Conservation (phyloP, 2,113 vertebrate genomes). For the Peucedramus taeniatus region DNA sequence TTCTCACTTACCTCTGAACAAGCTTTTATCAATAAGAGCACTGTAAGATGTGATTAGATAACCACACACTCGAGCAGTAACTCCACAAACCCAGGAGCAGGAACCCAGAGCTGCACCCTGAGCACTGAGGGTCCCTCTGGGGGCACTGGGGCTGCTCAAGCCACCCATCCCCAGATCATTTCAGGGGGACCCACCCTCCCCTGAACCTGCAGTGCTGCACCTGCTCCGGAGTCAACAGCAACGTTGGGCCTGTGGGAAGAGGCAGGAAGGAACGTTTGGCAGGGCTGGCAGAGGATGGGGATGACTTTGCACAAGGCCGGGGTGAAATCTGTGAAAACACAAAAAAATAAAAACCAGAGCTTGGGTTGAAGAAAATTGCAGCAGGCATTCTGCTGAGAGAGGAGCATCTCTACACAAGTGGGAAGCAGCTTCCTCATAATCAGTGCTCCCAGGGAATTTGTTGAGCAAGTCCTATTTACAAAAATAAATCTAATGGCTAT, state of each 20-base stretch:
- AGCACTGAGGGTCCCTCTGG: neutral
- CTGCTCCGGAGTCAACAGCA: constrained; percentile 72
- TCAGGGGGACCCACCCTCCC: neutral
- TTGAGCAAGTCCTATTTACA: neutral
- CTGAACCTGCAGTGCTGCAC: neutral
- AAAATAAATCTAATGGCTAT: neutral
- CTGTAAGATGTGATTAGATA: neutral
- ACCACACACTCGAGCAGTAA: neutral
- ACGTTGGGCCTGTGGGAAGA: neutral
- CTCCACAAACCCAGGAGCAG: neutral
- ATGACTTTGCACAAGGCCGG: neutral
- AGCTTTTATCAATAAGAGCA: neutral
- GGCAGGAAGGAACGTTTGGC: constrained; percentile 25
- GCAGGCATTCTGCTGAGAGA: neutral
- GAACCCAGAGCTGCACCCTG: neutral
- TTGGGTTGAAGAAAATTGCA: neutral
- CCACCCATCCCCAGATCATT: neutral
- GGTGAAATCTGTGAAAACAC: neutral
- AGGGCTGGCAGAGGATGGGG: constrained; percentile 17
- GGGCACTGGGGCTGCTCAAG: neutral
- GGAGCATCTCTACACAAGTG: neutral
- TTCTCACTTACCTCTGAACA: neutral
- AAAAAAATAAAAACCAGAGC: neutral
- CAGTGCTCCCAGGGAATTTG: neutral
- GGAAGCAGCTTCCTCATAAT: neutral